Conservation (phyloP, 2,888 invertebrate species). For the Fragum whitleyi region DNA sequence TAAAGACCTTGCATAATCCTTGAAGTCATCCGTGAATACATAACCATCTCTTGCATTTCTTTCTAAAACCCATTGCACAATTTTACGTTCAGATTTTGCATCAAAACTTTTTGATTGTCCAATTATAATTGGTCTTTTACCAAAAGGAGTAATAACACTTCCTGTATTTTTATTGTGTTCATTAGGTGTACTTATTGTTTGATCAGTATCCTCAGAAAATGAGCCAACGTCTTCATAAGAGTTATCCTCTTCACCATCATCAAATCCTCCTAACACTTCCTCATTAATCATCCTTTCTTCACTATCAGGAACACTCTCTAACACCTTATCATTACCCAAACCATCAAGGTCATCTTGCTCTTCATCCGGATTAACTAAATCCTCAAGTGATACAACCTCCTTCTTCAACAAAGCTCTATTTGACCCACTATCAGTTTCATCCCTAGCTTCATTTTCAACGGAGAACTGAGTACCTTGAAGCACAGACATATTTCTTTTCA, state of each 20-base stretch:
- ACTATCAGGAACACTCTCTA: conserved; percentile 38
- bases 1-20: conserved; percentile 60
- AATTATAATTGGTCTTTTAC: conserved; percentile 58
- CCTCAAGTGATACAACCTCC: conserved; percentile 34
- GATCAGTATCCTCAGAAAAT: not conserved
- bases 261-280: conserved; percentile 34
- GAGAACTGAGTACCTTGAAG: conserved; percentile 59
- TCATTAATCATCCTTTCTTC: conserved; percentile 49
- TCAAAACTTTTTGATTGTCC: conserved; percentile 60
- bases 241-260: conserved; percentile 42
- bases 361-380: conserved; percentile 8
- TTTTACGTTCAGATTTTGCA: conserved; percentile 59
- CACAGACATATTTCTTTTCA: conserved; percentile 55
- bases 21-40: conserved; percentile 66
- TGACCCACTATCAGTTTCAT: not conserved
- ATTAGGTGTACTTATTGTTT: not conserved
- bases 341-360: conserved; percentile 8
- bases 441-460: conserved; percentile 8
- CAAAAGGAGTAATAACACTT: conserved; percentile 47
- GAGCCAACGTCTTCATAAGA: conserved; percentile 22
- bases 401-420: conserved; percentile 33
- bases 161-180: conserved; percentile 9
- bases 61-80: conserved; percentile 64
- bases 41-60: conserved; percentile 59
- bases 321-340: conserved; percentile 30